Percentiles rank a stretch among this genome's conserved stretches.
These are phyloP conservation scores for Leptoclinus maculatus DNA, from an alignment of 2,797 vertebrate species.

Conservation along the genomic window DNA sequence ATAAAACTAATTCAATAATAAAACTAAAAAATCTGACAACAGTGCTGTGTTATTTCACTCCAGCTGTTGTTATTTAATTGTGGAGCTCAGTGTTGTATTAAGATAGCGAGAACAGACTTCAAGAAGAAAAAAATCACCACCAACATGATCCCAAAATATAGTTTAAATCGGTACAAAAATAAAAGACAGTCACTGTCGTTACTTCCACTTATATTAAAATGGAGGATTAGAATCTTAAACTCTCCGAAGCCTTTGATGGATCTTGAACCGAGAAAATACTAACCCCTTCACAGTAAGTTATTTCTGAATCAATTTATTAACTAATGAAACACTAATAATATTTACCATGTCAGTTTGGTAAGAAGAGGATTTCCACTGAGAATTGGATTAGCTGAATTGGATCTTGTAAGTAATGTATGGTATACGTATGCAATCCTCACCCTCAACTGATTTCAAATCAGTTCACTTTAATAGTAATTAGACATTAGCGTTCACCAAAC, in stretches of 20 bases:
- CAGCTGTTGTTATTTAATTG: fast-evolving
- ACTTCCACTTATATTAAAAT: neutral
- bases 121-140: neutral
- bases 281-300: neutral
- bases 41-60: neutral
- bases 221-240: neutral
- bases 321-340: neutral
- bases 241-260: neutral
- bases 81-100: neutral
- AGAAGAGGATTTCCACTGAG: neutral
- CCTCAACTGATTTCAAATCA: neutral
- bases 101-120: neutral
- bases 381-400: neutral
- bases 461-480: neutral
- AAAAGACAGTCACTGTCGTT: neutral
- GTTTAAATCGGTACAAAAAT: neutral
- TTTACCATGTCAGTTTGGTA: neutral
- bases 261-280: neutral
- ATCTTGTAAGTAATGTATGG: neutral
- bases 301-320: neutral
- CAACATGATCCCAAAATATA: neutral
- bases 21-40: neutral
- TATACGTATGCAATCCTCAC: neutral
- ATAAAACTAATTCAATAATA: neutral
- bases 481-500: neutral